Percentiles rank a stretch among this genome's conserved stretches.
Evolutionary conservation across 2,797 vertebrate genomes (phyloP).

Genomic region (Parauchenoglanis punctatus): DNA sequence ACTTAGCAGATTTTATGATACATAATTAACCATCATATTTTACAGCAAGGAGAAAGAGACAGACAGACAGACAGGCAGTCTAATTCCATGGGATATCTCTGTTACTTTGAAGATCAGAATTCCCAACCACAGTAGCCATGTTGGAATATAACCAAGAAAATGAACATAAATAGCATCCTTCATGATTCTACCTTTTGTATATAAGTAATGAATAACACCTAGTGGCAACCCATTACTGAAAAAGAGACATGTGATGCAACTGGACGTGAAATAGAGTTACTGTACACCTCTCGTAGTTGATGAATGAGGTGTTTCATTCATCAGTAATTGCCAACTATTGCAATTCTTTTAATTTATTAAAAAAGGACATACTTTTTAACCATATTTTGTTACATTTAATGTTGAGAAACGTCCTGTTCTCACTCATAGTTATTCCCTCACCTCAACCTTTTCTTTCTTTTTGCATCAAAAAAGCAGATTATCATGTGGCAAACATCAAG

Average conservation of each 20-base stretch:
- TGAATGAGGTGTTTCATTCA: background rate
- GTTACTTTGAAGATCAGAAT: background rate
- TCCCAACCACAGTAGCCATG: background rate
- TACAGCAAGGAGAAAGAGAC: background rate
- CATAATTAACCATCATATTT: background rate
- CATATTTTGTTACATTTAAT: background rate
- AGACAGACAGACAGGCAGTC: background rate
- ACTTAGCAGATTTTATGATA: background rate
- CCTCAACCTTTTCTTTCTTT: background rate
- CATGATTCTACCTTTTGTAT: background rate
- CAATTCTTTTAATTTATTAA: no score
- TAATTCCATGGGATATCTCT: background rate
- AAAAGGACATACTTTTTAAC: background rate
- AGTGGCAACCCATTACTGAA: background rate
- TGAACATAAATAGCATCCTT: background rate
- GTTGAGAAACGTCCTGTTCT: background rate
- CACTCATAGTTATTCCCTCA: background rate
- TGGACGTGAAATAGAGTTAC: background rate
- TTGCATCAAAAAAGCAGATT: background rate
- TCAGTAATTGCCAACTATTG: no score
- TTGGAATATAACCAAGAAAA: background rate
- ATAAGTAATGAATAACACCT: background rate
- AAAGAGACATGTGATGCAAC: background rate
- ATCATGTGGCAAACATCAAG: background rate
- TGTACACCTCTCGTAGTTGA: background rate